Conservation (phyloP, 2,888 invertebrate species). For the Raillietiella orientalis region DNA sequence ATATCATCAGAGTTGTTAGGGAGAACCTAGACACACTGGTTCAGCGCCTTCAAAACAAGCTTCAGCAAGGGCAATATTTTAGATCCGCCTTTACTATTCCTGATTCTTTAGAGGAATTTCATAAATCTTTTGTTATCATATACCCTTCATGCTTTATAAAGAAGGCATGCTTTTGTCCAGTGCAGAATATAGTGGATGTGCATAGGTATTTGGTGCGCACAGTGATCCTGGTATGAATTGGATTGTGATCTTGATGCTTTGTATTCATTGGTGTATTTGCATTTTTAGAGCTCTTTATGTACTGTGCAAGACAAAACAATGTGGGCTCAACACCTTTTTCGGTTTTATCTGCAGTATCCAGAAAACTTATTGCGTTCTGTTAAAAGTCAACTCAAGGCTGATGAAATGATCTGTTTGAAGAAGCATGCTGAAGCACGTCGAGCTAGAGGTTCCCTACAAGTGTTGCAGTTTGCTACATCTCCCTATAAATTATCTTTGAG, state of each 20-base stretch:
- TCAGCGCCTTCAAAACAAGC: too few relatives aligned
- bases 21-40: too few relatives aligned
- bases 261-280: slow-evolving; percentile 5
- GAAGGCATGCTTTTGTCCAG: slow-evolving; percentile 12
- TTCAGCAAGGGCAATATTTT: too few relatives aligned
- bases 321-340: slow-evolving; percentile 28
- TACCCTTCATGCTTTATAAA: slow-evolving; percentile 11
- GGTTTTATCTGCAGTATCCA: slow-evolving; percentile 33
- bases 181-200: slow-evolving; percentile 17
- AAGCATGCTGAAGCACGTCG: too few relatives aligned
- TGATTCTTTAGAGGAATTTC: slow-evolving; percentile 9
- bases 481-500: slow-evolving; percentile 17
- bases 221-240: slow-evolving; percentile 13
- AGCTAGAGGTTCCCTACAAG: slow-evolving; percentile 13
- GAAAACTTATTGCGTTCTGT: slow-evolving; percentile 25
- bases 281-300: slow-evolving; percentile 26
- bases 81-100: slow-evolving; percentile 7
- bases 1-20: too few relatives aligned
- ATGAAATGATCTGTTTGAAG: slow-evolving; percentile 23
- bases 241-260: slow-evolving; percentile 5
- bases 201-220: slow-evolving; percentile 20
- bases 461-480: slow-evolving; percentile 16
- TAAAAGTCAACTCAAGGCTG: slow-evolving; percentile 21
- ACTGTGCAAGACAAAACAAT: slow-evolving; percentile 24
- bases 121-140: slow-evolving; percentile 10